Evolutionary conservation across 2,888 invertebrate species (phyloP).

Genomic region (Hymenopus coronatus): DNA sequence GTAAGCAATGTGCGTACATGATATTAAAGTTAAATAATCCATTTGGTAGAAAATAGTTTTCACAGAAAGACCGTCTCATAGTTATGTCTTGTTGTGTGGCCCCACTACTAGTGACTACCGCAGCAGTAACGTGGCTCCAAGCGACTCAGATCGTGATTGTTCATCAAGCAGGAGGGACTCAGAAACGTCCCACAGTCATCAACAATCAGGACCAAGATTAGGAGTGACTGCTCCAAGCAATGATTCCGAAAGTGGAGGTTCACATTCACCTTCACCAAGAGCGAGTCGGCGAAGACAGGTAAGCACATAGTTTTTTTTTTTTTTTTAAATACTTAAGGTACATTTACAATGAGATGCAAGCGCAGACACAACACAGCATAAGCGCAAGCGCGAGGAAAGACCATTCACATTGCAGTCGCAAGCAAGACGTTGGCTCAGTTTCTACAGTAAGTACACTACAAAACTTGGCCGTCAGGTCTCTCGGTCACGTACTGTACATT

Average conservation of each 20-base stretch:
- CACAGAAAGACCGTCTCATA: constrained; percentile 19
- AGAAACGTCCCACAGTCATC: constrained; percentile 49
- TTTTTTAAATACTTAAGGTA: no score
- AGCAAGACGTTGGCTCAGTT: no score
- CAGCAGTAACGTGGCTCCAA: constrained; percentile 84
- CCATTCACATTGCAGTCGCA: no score
- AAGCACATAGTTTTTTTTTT: constrained; percentile 27
- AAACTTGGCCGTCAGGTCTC: no score
- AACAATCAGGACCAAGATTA: constrained; percentile 46
- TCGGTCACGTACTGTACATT: no score
- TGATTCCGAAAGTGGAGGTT: constrained; percentile 86
- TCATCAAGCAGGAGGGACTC: constrained; percentile 69
- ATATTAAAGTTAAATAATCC: not conserved
- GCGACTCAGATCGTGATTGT: constrained; percentile 85
- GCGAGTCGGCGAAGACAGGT: constrained; percentile 77
- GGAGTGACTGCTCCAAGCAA: constrained; percentile 64
- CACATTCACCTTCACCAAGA: constrained; percentile 81
- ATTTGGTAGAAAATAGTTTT: not conserved
- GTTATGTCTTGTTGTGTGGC: constrained; percentile 17
- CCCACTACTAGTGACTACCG: constrained; percentile 75
- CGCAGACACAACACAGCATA: no score
- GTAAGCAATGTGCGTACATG: no score
- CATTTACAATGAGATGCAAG: no score
- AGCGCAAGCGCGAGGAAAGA: no score
- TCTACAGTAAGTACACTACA: no score